Evolutionary conservation across 2,797 vertebrate genomes (phyloP), one percentile per base, ranked within the genome.

Genomic region (Pseudochaenichthys georgianus): DNA sequence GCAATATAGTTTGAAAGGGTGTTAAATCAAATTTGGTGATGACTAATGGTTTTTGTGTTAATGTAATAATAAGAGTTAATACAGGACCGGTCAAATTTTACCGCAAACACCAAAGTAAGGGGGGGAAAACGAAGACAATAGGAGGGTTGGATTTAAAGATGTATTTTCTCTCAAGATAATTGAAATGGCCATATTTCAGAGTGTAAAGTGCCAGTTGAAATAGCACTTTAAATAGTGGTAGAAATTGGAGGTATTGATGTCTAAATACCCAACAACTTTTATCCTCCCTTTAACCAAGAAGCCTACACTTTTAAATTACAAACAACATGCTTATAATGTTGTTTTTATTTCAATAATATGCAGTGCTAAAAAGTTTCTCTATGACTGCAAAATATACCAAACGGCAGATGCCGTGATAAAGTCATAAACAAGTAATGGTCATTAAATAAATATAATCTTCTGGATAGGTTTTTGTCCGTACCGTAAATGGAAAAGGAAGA

Each of bases 371-470:
- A 78, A 59, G 46, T 62, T 78, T 76, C 28, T 12, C 17, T 4
- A 9, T 3, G 6, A 48, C 23, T 45, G 38, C n/a, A 75, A 65
- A 79, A 53, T 48, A 10, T 34, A 52, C 46, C 50, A 57, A 75
- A 79, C 70, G 76, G 75, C 72, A 70, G 77, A 77, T 75, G 64
- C 28, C 41, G 34, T 45, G 67, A 77, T 58, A 41, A 65, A 55
- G 58, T 54, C 65, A 70, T 64, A 68, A 73, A 47, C 5, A 59
- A 71, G 5, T 38, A 64, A 11, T 77, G 62, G 42, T 75, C 41
- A 58, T 81, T 34, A 75, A 79, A 83, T 73, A 70, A n/a, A 73
- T 54, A 13, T 71, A 63, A 86, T 77, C 67, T 60, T 54, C 21
- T 52, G 76, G 78, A 75, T 52, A 31, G 59, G 10, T 66, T 63